Base-by-base conservation (phyloP, 2,113 vertebrate genomes). In the Heterotis niloticus region DNA sequence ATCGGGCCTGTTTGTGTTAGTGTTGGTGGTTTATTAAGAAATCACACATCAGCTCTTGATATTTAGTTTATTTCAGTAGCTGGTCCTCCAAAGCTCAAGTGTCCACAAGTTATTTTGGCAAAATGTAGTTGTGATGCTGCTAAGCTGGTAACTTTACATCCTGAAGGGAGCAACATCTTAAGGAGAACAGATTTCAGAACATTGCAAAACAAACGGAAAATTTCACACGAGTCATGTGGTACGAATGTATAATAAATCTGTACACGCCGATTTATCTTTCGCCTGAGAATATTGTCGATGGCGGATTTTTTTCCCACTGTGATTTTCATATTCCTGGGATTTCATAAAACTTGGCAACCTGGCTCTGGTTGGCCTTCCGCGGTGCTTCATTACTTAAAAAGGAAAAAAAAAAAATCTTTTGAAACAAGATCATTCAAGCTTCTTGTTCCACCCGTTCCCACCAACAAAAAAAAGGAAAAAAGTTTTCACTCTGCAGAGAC, bases 381-480 rank as follows among this genome's bases (percentile, higher is more conserved):
- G 56, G 56, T 34, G 13, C 9, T 57, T 71, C 67, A 14, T 20
- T 70, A 66, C 66, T 78, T 78, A 20, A 78, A 52, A 10, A 70
- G 52, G 29, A 60, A 78, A 12, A 68, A 56, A 62, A 59, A 44
- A 66, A 74, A 79, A 74, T 56, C 78, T 75, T 74, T 79, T 56
- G 60, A 74, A 79, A 65, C 29, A 70, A 67, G 70, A 73, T 74
- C 44, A 23, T 57, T 74, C 23, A 7, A 11, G 68, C 28, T 54
- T 59, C 69, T 66, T 62, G 59, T 79, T 79, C 78, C 60, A 65
- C 59, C 59, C 69, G 23, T 78, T 18, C 69, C 1, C 60, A 51
- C 29, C n/a, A n/a, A n/a, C n/a, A n/a, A 64, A n/a, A 71, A 64
- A 62, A 60, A 68, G 68, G 29, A 13, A 69, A 71, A 73, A 74